Conservation (phyloP, 2,113 vertebrate genomes). For the Ophthalmolycus amberensis region DNA sequence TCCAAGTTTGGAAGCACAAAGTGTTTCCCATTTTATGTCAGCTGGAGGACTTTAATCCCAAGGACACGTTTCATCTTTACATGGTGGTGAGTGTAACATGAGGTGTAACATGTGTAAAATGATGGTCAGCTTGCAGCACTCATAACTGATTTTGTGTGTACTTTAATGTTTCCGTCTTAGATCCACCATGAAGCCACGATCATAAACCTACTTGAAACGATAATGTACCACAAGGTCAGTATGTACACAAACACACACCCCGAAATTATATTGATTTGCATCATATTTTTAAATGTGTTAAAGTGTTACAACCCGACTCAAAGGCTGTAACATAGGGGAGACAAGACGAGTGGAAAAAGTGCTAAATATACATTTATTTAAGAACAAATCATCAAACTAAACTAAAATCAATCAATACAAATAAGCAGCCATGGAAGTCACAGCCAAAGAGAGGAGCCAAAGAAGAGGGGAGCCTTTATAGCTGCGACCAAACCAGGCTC, state of each 20-base stretch:
- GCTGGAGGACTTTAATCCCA: constrained; percentile 92
- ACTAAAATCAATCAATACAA: no score
- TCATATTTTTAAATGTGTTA: not conserved
- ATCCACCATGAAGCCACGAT: constrained; percentile 94
- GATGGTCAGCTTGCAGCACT: not conserved
- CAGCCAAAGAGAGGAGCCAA: no score
- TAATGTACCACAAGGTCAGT: constrained; percentile 93
- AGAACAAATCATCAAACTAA: no score
- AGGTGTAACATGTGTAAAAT: not conserved
- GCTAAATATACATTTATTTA: no score
- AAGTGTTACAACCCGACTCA: not conserved
- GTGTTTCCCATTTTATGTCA: constrained; percentile 90
- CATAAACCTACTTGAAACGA: constrained; percentile 94
- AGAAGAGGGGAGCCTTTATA: no score
- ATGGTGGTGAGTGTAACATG: constrained; percentile 89
- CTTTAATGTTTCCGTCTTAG: constrained; percentile 71
- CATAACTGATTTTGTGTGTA: not conserved
- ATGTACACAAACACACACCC: not conserved
- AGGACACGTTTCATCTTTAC: constrained; percentile 92
- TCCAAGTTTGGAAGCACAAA: constrained; percentile 95
- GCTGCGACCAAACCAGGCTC: no score
- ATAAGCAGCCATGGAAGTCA: no score
- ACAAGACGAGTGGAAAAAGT: no score
- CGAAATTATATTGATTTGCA: not conserved
- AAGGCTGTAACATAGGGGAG: no score